phyloP scores from a whole-genome alignment of 1,140 invertebrate genomes.

The Zaprionus vittiger region DNA sequence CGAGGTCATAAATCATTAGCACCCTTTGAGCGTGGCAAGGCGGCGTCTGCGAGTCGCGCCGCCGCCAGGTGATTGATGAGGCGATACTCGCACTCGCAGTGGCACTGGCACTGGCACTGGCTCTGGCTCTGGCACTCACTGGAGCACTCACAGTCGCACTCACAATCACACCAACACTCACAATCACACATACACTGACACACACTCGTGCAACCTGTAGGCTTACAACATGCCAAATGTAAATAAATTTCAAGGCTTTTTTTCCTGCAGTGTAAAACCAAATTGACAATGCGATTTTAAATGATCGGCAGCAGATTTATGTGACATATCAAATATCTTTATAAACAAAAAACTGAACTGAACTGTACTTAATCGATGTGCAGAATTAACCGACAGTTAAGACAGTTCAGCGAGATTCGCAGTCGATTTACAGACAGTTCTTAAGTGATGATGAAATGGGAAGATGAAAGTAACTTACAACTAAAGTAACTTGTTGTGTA shows the following conservation, averaged over 20 bases:
- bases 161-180: neutral
- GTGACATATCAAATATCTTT: slow-evolving; percentile 25
- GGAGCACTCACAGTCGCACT: neutral
- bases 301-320: slow-evolving; percentile 23
- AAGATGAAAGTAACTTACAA: neutral
- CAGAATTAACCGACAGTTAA: neutral
- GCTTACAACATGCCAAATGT: slow-evolving; percentile 3
- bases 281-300: slow-evolving; percentile 31
- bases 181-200: neutral
- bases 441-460: neutral
- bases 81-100: slow-evolving; percentile 26
- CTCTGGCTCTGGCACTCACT: neutral
- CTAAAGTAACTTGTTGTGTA: no score
- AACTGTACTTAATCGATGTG: neutral
- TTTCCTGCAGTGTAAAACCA: neutral
- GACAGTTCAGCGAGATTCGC: neutral
- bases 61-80: slow-evolving; percentile 73
- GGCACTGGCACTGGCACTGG: neutral
- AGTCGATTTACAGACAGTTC: neutral
- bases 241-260: slow-evolving; percentile 11
- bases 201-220: neutral
- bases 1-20: slow-evolving; percentile 75
- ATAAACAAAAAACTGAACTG: neutral
- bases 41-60: slow-evolving; percentile 47
- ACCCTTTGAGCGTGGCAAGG: slow-evolving; percentile 43